These are phyloP conservation scores for Gymnorhina tibicen DNA, from an alignment of 2,113 vertebrate species.

Conservation along the genomic window DNA sequence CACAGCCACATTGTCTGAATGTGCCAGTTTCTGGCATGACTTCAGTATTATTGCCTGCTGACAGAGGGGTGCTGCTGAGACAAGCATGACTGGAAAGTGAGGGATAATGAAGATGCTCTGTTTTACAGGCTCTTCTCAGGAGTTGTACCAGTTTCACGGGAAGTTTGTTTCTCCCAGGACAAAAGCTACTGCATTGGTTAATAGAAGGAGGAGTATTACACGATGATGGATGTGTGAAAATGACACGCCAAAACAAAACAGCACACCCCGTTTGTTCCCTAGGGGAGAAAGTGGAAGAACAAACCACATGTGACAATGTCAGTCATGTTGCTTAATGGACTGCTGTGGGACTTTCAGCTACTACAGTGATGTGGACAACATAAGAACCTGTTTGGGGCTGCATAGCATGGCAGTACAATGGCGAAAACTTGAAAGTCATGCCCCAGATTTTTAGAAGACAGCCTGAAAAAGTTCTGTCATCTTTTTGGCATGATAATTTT, in stretches of 20 bases:
- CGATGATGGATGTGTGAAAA: constrained; percentile 30
- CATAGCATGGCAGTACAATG: neutral
- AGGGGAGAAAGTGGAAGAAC: neutral
- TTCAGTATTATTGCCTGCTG: neutral
- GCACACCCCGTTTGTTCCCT: neutral
- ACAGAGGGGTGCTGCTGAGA: neutral
- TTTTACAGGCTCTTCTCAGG: neutral
- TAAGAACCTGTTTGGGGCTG: neutral
- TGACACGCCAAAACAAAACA: neutral
- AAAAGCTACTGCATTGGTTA: neutral
- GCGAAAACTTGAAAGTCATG: neutral
- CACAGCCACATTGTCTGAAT: neutral
- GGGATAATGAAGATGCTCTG: neutral
- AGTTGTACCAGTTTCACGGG: neutral
- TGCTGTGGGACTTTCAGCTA: neutral
- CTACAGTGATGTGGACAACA: neutral
- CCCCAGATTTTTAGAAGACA: neutral
- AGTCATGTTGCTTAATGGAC: neutral
- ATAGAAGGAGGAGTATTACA: neutral
- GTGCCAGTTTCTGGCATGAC: neutral
- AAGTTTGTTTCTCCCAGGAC: constrained; percentile 6
- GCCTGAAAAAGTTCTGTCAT: neutral
- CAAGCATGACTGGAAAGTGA: neutral
- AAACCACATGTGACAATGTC: neutral
- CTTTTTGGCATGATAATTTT: neutral